Conservation (phyloP, 1,140 invertebrate species). For the Ceratosolen fusciceps region DNA sequence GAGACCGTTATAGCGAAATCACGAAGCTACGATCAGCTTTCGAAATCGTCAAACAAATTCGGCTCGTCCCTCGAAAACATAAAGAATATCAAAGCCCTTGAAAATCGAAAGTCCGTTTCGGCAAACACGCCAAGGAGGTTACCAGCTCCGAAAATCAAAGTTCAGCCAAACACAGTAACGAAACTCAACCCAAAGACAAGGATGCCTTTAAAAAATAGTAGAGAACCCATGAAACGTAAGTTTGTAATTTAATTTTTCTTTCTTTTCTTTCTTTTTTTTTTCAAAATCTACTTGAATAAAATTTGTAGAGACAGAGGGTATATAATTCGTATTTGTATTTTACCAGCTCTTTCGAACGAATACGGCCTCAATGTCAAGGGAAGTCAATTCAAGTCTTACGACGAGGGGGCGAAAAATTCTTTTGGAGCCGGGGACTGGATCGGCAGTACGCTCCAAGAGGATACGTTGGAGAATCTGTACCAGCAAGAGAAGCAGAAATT, state of each 20-base stretch:
- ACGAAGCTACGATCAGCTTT: slow-evolving; percentile 62
- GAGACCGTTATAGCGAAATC: slow-evolving; percentile 57
- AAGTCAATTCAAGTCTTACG: slow-evolving; percentile 48
- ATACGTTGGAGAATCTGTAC: slow-evolving; percentile 61
- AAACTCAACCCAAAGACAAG: slow-evolving; percentile 43
- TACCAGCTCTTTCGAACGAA: slow-evolving; percentile 27
- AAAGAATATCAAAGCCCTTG: slow-evolving; percentile 24
- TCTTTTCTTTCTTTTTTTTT: too few species aligned
- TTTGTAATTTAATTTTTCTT: background rate
- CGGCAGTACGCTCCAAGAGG: slow-evolving; percentile 53
- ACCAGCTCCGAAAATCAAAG: slow-evolving; percentile 49
- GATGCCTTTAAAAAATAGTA: background rate
- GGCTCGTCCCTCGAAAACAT: slow-evolving; percentile 36
- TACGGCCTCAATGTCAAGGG: slow-evolving; percentile 36
- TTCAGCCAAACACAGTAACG: slow-evolving; percentile 48
- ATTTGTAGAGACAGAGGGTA: background rate
- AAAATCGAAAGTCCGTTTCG: slow-evolving; percentile 23
- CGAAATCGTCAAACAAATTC: slow-evolving; percentile 49
- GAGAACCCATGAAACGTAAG: slow-evolving; percentile 37
- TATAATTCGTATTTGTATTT: background rate
- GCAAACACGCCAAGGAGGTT: slow-evolving; percentile 34
- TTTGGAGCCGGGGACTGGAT: slow-evolving; percentile 59
- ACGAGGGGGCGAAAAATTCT: slow-evolving; percentile 46
- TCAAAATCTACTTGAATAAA: too few species aligned
- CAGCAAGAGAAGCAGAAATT: slow-evolving; percentile 66